phyloP scores from a whole-genome alignment of 2,113 vertebrate species.

The Aphyosemion australe region DNA sequence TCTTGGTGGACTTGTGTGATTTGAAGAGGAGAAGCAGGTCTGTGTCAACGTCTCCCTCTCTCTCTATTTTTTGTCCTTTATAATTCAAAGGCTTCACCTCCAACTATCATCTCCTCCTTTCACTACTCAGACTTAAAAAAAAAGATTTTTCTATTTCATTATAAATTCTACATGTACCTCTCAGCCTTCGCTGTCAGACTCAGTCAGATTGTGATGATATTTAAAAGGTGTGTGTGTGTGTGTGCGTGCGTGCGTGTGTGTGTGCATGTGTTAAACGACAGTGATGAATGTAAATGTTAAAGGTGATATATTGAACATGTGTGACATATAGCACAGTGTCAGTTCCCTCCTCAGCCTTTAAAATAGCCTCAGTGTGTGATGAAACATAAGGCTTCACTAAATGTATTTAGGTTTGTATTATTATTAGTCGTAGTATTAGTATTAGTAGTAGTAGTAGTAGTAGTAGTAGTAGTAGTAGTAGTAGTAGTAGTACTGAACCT shows the following conservation, averaged over 20 bases:
- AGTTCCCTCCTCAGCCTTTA: background rate
- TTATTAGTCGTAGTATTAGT: too few relatives aligned
- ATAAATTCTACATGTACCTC: slow-evolving; percentile 10
- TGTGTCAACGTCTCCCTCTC: slow-evolving; percentile 57
- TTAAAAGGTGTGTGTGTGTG: background rate
- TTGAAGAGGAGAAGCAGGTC: slow-evolving; percentile 71
- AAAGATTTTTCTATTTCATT: slow-evolving; percentile 22
- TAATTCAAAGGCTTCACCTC: slow-evolving; percentile 58
- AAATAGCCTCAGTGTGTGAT: slow-evolving; percentile 1
- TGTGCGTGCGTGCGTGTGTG: background rate
- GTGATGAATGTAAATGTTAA: slow-evolving; percentile 52
- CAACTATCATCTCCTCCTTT: slow-evolving; percentile 43
- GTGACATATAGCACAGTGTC: background rate
- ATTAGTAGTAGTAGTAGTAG: too few relatives aligned
- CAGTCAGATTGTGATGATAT: background rate
- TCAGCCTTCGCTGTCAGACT: background rate
- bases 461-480: too few relatives aligned
- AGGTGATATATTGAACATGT: slow-evolving; percentile 30
- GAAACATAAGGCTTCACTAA: background rate
- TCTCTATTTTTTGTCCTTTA: slow-evolving; percentile 48
- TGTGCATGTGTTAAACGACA: too few relatives aligned
- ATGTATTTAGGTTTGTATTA: background rate
- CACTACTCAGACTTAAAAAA: slow-evolving; percentile 20
- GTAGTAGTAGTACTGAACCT: too few relatives aligned
- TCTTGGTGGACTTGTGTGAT: slow-evolving; percentile 70